Base-by-base conservation (phyloP, 1,140 invertebrate genomes). In the Lepidurus apus region DNA sequence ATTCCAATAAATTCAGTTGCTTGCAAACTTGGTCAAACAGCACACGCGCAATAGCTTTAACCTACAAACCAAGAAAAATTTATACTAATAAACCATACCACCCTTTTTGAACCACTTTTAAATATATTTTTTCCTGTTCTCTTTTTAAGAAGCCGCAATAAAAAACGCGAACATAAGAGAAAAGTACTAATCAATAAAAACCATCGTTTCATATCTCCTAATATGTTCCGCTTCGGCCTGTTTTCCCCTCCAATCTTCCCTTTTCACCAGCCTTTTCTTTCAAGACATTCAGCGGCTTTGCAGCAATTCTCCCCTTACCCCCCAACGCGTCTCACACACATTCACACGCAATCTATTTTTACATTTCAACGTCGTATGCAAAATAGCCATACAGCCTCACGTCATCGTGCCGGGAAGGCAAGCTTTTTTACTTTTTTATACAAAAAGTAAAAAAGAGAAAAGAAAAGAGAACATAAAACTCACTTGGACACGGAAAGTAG, bases 1-100 rank as follows among this genome's bases (percentile, higher is more conserved):
- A 92, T 88, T 99, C 98, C 74, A 99, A 86, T 65, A 99, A 88
- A 86, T 98, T 96, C 47, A 99, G 87, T 85, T 98, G 95, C 81
- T 95, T 92, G 83, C 95, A 96, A 21, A 98, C 96, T 88, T 98
- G 95, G 82, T 98, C 96, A 86, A 98, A 98, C 42, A 99, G 87
- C 26, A 96, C 92, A 83, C 92, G 90, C 21, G 97, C 98, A 74
- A 94, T 85, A 80, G 96, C 95, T 88, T 98, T 98, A 43, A 95
- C 93, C 97, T 99, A 87, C 24, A 92, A 93, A 82, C 86, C 86
- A 84, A 80, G 80, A 81, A 82, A 80, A 81, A 43, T 73, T 7
- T 26, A 73, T 7, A 73, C 73, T 9, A 73, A 73, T 73, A 7
- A 73, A 73, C 7, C 21, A 73, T 7, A 73, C 8, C 21, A 7